Conservation (phyloP, 2,888 invertebrate species). For the Petrophora chlorosata region DNA sequence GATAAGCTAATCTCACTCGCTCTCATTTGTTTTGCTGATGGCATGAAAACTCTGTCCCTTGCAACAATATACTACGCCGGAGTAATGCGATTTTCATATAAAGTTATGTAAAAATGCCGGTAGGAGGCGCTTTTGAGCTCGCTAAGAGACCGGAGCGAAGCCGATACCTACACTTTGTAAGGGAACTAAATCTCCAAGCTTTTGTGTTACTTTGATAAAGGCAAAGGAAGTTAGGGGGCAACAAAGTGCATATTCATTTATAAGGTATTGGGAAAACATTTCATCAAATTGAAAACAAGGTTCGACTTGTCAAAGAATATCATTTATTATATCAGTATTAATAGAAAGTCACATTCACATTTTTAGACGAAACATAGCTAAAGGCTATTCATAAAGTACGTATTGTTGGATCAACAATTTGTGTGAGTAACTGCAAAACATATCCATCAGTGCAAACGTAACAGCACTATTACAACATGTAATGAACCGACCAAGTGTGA, state of each 20-base stretch:
- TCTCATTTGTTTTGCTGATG: conserved; percentile 37
- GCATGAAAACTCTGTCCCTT: conserved; percentile 42
- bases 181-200: conserved; percentile 37
- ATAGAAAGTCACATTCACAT: too few species aligned
- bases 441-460: too few species aligned
- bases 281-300: not conserved
- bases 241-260: conserved; percentile 13
- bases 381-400: too few species aligned
- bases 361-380: too few species aligned
- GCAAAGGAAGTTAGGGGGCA: conserved; percentile 5
- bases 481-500: conserved; percentile 25
- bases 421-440: too few species aligned
- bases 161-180: conserved; percentile 42
- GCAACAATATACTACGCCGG: conserved; percentile 35
- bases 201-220: conserved; percentile 36
- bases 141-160: conserved; percentile 35
- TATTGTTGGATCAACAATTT: too few species aligned
- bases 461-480: conserved; percentile 8
- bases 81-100: conserved; percentile 62
- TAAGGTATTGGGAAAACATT: not conserved
- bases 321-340: too few species aligned
- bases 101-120: conserved; percentile 58
- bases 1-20: conserved; percentile 29
- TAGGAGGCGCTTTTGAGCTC: conserved; percentile 47
- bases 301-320: too few species aligned